Conservation (phyloP, 2,888 invertebrate species). For the Drosophila falleni region DNA sequence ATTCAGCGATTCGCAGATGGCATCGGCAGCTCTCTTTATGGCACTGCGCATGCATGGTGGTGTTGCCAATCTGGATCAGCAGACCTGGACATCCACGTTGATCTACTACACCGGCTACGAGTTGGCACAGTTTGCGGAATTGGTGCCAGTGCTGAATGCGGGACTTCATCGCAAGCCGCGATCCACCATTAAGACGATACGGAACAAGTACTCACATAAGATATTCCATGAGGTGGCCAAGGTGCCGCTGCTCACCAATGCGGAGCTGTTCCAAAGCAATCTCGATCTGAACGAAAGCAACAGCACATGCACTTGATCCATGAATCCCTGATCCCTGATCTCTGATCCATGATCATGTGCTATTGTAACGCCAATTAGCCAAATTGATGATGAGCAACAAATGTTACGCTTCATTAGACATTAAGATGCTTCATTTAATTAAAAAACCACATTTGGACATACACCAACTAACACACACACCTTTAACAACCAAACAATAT, state of each 20-base stretch:
- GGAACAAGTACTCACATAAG: conserved; percentile 97
- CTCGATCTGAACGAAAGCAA: conserved; percentile 56
- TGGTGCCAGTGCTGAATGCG: conserved; percentile 91
- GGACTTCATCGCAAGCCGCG: conserved; percentile 92
- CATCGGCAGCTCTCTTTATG: conserved; percentile 94
- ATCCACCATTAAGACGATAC: conserved; percentile 92
- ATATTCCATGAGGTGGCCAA: conserved; percentile 97
- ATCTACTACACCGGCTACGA: conserved; percentile 93
- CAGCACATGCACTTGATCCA: conserved; percentile 22
- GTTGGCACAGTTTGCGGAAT: conserved; percentile 90
- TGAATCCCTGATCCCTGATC: no score
- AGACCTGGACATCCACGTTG: conserved; percentile 90
- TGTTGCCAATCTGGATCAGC: conserved; percentile 36
- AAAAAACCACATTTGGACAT: conserved; percentile 13
- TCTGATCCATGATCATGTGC: neutral
- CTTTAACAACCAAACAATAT: neutral
- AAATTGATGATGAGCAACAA: conserved; percentile 64
- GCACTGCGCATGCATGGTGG: conserved; percentile 93
- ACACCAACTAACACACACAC: conserved; percentile 10
- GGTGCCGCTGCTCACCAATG: conserved; percentile 87
- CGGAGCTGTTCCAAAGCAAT: conserved; percentile 80
- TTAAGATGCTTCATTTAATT: conserved; percentile 50
- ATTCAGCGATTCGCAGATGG: conserved; percentile 94
- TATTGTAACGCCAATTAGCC: conserved; percentile 54
- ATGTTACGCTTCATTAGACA: conserved; percentile 73